A percentile compares a stretch with the other conserved stretches of the same genome.
phyloP scores from a whole-genome alignment of 2,888 invertebrate species.

The Chesias legatella region DNA sequence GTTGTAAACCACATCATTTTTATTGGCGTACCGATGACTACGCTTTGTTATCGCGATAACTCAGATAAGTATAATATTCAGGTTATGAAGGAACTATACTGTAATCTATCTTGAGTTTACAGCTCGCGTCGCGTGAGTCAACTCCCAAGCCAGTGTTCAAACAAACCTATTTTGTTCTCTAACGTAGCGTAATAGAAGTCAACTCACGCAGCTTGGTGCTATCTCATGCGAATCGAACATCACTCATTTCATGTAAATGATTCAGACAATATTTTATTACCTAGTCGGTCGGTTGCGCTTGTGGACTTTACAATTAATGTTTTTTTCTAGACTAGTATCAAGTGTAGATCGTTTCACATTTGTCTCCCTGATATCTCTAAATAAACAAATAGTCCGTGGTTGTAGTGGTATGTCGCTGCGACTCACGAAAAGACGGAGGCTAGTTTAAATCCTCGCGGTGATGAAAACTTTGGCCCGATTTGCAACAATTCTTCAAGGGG shows the following conservation, averaged over 20 bases:
- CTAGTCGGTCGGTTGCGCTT: neutral
- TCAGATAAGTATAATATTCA: constrained; percentile 4
- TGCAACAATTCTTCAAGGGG: too few relatives aligned
- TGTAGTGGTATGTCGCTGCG: too few relatives aligned
- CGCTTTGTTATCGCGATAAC: constrained; percentile 12
- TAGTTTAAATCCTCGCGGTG: too few relatives aligned
- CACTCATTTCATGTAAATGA: neutral
- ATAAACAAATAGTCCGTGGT: too few relatives aligned
- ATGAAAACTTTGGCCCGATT: too few relatives aligned
- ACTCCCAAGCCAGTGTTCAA: neutral
- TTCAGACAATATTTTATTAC: neutral
- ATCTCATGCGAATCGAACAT: neutral
- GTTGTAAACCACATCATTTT: constrained; percentile 4
- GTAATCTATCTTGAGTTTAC: constrained; percentile 1
- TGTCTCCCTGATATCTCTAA: too few relatives aligned
- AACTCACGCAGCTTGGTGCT: neutral
- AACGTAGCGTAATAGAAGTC: neutral
- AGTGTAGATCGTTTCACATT: too few relatives aligned
- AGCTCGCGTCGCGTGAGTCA: neutral
- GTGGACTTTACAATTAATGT: too few relatives aligned
- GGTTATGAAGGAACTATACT: neutral
- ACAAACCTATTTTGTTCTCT: neutral
- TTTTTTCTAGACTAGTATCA: too few relatives aligned
- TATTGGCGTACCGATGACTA: neutral
- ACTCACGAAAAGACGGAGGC: too few relatives aligned